Evolutionary conservation across 2,888 invertebrate genomes (phyloP).

Genomic region (Sarcophaga caerulescens): DNA sequence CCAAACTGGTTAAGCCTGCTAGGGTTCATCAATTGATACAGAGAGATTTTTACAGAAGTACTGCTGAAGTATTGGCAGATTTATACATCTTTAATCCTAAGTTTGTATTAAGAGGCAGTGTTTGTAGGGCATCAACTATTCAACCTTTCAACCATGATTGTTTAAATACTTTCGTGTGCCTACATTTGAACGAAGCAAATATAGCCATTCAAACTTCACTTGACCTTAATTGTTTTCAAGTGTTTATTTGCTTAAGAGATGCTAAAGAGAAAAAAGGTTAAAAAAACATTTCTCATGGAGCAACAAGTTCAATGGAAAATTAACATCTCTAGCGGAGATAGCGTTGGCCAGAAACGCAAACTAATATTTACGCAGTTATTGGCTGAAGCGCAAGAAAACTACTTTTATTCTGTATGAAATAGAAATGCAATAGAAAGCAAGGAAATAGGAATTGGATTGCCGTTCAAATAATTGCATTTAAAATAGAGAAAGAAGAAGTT

Average conservation of each 20-base stretch:
- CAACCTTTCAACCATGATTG: too few species aligned
- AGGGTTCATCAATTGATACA: too few species aligned
- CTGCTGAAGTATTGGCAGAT: too few species aligned
- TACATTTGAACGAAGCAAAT: neutral
- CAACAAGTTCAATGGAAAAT: conserved; percentile 29
- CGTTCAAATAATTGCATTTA: conserved; percentile 18
- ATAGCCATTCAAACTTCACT: conserved; percentile 35
- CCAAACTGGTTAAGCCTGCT: too few species aligned
- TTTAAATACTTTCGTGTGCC: too few species aligned
- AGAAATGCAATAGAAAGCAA: neutral
- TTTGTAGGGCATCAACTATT: too few species aligned
- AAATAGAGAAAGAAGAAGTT: neutral
- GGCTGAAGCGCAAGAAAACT: neutral
- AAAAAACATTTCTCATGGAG: conserved; percentile 39
- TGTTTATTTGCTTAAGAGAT: conserved; percentile 35
- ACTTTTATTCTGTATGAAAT: too few species aligned
- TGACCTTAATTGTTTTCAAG: conserved; percentile 58
- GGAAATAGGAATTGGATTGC: neutral
- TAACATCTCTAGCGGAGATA: conserved; percentile 16
- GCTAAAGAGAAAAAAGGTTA: neutral
- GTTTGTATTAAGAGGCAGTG: too few species aligned
- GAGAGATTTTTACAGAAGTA: too few species aligned
- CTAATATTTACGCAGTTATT: conserved; percentile 41
- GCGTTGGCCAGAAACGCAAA: neutral
- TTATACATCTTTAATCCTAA: too few species aligned